Base-by-base conservation (phyloP, 2,888 invertebrate species). In the Seladonia tumulorum region DNA sequence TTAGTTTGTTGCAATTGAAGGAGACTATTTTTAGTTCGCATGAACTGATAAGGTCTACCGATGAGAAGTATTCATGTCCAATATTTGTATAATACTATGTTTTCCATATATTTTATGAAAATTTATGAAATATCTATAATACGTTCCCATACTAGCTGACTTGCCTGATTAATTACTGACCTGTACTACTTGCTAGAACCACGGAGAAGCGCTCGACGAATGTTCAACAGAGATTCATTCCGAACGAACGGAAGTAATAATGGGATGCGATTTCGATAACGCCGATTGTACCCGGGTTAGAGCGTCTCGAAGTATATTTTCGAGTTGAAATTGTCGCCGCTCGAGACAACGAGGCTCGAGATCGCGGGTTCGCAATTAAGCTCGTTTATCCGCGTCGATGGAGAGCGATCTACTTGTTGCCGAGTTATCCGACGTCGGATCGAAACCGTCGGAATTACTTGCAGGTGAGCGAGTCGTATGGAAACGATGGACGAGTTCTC, bases 381-480 rank as follows among this genome's bases (percentile, higher is more conserved):
- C 76, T 57, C 66, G 76, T 76, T 82, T 66, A 39, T 76, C 81
- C 49, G 16, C 72, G 42, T 76, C 53, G 76, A 81, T 72, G 45
- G 57, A 5, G 71, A 53, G n/a, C 82, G 81, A 83, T 63, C 81
- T 68, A 73, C 53, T 83, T 71, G 81, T 75, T 71, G 81, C 71
- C 35, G 29, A 45, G 49, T 82, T 70, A n/a, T 68, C 68, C 47
- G 68, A 74, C 25, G 47, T 47, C 63, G 39, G n/a, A 45, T 75
- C 74, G 73, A 35, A 66, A 35, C 39, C 10, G 18, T 16, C 14
- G 14, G 14, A 39, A 42, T 82, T 81, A 76, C 60, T 81, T 74
- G 45, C 25, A 3, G 22, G 22, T 16, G 5, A 25, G 10, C 42
- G 25, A 63, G 60, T 49, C 45, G 53, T 68, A 25, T 47, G 16